Evolutionary conservation across 1,140 invertebrate genomes (phyloP).

Genomic region (Scylla paramamosain): DNA sequence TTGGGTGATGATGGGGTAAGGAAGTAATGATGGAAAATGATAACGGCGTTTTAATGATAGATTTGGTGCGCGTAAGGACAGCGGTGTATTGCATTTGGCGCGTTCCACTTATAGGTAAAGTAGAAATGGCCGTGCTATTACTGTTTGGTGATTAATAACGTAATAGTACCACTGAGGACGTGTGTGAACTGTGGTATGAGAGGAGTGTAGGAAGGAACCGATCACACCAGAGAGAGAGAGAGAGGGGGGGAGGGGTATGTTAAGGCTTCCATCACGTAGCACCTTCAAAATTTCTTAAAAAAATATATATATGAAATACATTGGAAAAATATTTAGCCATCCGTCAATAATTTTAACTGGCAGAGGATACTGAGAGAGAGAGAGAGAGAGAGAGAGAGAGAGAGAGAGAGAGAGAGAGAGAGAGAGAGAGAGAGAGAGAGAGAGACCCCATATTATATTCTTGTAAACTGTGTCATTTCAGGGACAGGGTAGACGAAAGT

Average conservation of each 20-base stretch:
- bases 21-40: neutral
- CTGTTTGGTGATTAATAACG: neutral
- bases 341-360: no score
- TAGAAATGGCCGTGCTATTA: conserved; percentile 11
- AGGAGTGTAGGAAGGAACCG: neutral
- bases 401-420: conserved; percentile 20
- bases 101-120: neutral
- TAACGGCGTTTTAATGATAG: conserved; percentile 23
- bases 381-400: conserved; percentile 3
- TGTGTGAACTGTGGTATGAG: conserved; percentile 11
- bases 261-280: no score
- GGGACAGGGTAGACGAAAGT: neutral
- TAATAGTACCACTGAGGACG: neutral
- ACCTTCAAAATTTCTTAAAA: no score
- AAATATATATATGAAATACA: no score
- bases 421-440: conserved; percentile 20
- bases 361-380: neutral
- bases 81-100: neutral
- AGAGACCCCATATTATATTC: neutral
- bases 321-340: no score
- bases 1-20: conserved; percentile 18
- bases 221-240: neutral
- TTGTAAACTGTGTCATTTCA: neutral
- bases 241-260: neutral
- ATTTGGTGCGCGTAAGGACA: neutral